A percentile compares a stretch with the other conserved stretches of the same genome.
Evolutionary conservation across 2,113 vertebrate species (phyloP).

Genomic region (Sylvia atricapilla): DNA sequence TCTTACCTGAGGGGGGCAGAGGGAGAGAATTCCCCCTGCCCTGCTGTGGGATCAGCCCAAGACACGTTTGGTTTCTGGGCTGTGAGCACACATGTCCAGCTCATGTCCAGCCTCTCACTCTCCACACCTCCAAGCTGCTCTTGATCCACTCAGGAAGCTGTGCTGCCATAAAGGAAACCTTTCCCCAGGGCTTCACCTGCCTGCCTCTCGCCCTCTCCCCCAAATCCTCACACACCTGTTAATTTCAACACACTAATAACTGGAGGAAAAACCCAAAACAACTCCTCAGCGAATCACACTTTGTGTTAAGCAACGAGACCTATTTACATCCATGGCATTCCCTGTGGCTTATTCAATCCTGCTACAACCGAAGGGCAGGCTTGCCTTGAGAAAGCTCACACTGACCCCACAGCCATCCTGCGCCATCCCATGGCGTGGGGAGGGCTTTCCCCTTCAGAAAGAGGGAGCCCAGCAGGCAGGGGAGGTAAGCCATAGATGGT

Average conservation of each 20-base stretch:
- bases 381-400: not conserved
- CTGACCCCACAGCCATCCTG: accelerated
- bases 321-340: not conserved
- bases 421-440: not conserved
- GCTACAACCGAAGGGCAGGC: not conserved
- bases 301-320: not conserved
- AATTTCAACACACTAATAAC: not conserved
- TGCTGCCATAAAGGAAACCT: not conserved
- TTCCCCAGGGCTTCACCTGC: not conserved
- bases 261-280: accelerated
- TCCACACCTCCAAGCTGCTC: not conserved
- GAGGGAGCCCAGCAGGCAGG: not conserved
- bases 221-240: not conserved
- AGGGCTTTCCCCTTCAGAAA: not conserved
- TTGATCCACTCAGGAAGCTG: accelerated
- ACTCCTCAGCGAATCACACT: not conserved
- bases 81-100: accelerated
- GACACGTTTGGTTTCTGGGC: not conserved
- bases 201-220: not conserved
- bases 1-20: not conserved
- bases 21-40: no score
- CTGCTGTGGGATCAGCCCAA: not conserved
- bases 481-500: accelerated
- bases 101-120: not conserved
- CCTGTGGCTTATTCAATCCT: not conserved